A percentile compares a stretch with the other conserved stretches of the same genome.
Evolutionary conservation across 92 coral and sea anemone genomes (phyloP).

Genomic region (Epizoanthus scotinus): DNA sequence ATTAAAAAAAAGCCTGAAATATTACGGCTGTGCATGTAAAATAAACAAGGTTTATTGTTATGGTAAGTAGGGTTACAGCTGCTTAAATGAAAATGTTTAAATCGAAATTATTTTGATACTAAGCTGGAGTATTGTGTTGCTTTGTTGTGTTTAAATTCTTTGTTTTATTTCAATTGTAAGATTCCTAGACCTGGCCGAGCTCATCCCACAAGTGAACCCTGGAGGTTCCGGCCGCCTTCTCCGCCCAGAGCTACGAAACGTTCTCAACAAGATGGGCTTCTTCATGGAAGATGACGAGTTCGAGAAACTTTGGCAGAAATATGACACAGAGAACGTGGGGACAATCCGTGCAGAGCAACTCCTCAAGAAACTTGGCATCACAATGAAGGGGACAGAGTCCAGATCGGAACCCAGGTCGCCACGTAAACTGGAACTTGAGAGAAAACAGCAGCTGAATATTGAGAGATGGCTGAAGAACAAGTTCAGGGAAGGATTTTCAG

Average conservation of each 20-base stretch:
- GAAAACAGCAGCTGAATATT: slow-evolving; percentile 78
- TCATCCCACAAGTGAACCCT: slow-evolving; percentile 95
- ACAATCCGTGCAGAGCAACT: slow-evolving; percentile 89
- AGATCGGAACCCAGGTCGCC: slow-evolving; percentile 73
- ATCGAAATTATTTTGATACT: neutral
- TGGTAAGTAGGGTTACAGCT: too few relatives aligned
- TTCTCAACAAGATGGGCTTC: slow-evolving; percentile 93
- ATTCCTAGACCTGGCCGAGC: slow-evolving; percentile 92
- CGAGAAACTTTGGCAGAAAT: slow-evolving; percentile 98
- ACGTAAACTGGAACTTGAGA: slow-evolving; percentile 85
- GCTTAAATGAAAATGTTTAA: too few relatives aligned
- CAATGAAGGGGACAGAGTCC: slow-evolving; percentile 64
- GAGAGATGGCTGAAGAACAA: slow-evolving; percentile 94
- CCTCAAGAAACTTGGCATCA: slow-evolving; percentile 84
- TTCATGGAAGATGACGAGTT: slow-evolving; percentile 96
- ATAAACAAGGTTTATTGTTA: too few relatives aligned
- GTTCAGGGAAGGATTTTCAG: slow-evolving; percentile 95
- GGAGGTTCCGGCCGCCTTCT: slow-evolving; percentile 96
- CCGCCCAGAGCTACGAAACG: slow-evolving; percentile 92
- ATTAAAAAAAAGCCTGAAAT: too few relatives aligned
- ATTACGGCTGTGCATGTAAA: too few relatives aligned
- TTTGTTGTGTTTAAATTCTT: neutral
- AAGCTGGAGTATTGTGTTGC: too few relatives aligned
- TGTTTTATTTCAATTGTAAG: slow-evolving; percentile 29
- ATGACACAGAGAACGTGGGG: slow-evolving; percentile 95